These are phyloP conservation scores for Thera obeliscata DNA, from an alignment of 2,888 invertebrate species.

Conservation along the genomic window DNA sequence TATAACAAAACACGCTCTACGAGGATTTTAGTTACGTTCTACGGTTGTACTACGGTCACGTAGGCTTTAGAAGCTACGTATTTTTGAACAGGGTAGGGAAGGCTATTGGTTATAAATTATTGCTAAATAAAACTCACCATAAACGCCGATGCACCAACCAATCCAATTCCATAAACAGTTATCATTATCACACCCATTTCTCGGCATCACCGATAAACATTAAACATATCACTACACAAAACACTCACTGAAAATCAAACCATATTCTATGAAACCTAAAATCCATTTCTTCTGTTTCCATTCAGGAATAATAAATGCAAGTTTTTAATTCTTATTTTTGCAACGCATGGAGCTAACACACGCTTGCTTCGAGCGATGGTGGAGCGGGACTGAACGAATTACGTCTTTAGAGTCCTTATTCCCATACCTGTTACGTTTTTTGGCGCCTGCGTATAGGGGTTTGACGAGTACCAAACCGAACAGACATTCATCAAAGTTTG, in stretches of 20 bases:
- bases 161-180: constrained; percentile 76
- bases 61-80: constrained; percentile 2
- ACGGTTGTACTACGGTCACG: neutral
- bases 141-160: constrained; percentile 67
- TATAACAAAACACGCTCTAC: constrained; percentile 10
- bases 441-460: constrained; percentile 62
- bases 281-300: constrained; percentile 37
- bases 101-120: constrained; percentile 1
- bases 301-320: constrained; percentile 45
- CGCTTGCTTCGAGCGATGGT: constrained; percentile 68
- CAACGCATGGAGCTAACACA: constrained; percentile 46
- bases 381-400: constrained; percentile 68
- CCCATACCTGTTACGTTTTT: constrained; percentile 65
- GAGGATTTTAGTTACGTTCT: neutral
- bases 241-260: constrained; percentile 19
- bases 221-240: constrained; percentile 48
- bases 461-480: constrained; percentile 25
- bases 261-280: constrained; percentile 20
- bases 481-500: too few species aligned
- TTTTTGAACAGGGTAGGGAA: neutral
- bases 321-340: constrained; percentile 46
- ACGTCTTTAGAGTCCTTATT: constrained; percentile 48
- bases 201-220: constrained; percentile 75
- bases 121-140: constrained; percentile 60
- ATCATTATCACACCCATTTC: constrained; percentile 76